phyloP scores from a whole-genome alignment of 2,113 vertebrate species.

The Naja naja region DNA sequence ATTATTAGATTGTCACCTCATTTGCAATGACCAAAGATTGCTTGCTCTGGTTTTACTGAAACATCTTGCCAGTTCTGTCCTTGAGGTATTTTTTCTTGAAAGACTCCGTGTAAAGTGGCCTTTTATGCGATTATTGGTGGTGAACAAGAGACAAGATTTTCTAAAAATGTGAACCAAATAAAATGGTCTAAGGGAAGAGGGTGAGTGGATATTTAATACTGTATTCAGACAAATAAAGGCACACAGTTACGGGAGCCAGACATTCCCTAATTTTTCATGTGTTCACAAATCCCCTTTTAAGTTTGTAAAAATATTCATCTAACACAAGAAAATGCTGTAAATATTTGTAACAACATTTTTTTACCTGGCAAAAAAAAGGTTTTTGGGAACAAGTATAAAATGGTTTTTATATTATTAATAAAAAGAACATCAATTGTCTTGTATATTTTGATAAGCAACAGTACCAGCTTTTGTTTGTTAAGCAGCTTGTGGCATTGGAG shows the following conservation, averaged over 20 bases:
- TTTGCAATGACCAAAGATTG: conserved; percentile 74
- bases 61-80: conserved; percentile 44
- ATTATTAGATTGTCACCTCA: conserved; percentile 59
- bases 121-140: conserved; percentile 51
- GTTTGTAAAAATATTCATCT: conserved; percentile 71
- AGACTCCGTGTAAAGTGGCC: conserved; percentile 50
- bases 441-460: conserved; percentile 84
- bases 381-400: conserved; percentile 79
- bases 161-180: conserved; percentile 56
- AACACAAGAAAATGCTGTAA: conserved; percentile 76
- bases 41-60: conserved; percentile 55
- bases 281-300: conserved; percentile 63
- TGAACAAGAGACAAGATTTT: conserved; percentile 48
- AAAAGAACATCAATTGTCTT: conserved; percentile 72
- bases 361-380: conserved; percentile 68
- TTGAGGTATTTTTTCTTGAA: conserved; percentile 45
- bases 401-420: conserved; percentile 74
- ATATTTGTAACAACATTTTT: conserved; percentile 74
- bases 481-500: conserved; percentile 70
- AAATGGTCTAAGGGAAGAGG: conserved; percentile 40
- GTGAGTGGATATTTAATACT: conserved; percentile 54
- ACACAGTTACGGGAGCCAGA: conserved; percentile 53
- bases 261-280: conserved; percentile 60
- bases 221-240: conserved; percentile 52
- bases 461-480: conserved; percentile 82